Percentiles rank a stretch among this genome's conserved stretches.
Evolutionary conservation across 2,888 invertebrate species (phyloP).

Genomic region (Lasioglossum figueresi): DNA sequence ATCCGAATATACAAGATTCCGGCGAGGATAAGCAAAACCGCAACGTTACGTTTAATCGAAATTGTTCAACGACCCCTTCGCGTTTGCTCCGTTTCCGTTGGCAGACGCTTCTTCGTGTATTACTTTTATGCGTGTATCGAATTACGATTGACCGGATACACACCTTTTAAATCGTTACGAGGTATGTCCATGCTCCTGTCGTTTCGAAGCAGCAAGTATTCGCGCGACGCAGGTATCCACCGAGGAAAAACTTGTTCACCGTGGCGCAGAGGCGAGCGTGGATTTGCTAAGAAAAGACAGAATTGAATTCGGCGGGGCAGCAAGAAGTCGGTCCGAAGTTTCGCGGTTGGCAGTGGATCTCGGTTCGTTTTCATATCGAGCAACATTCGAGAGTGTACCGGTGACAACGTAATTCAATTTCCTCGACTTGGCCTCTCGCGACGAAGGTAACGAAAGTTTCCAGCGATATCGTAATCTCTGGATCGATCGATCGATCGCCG

Average conservation of each 20-base stretch:
- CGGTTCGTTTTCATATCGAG: constrained; percentile 70
- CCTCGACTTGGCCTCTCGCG: constrained; percentile 44
- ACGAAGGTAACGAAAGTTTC: constrained; percentile 59
- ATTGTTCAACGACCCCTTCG: neutral
- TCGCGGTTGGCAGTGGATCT: constrained; percentile 53
- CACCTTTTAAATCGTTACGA: neutral
- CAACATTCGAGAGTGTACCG: constrained; percentile 63
- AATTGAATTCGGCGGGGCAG: constrained; percentile 31
- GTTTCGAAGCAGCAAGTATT: neutral
- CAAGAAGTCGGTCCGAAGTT: constrained; percentile 36
- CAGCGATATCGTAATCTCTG: constrained; percentile 27
- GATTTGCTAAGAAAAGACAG: constrained; percentile 6
- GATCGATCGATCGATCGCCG: constrained; percentile 45
- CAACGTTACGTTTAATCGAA: neutral
- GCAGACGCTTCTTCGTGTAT: too few relatives aligned
- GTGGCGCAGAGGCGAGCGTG: neutral
- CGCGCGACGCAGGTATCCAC: too few relatives aligned
- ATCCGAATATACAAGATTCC: constrained; percentile 7
- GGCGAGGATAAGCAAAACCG: neutral
- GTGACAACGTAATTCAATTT: constrained; percentile 70
- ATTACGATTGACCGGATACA: neutral
- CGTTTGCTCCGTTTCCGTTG: neutral
- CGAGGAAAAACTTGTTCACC: neutral
- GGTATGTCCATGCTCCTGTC: neutral
- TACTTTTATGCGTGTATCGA: too few relatives aligned